Evolutionary conservation across 2,113 vertebrate genomes (phyloP).

Genomic region (Penelope pileata): DNA sequence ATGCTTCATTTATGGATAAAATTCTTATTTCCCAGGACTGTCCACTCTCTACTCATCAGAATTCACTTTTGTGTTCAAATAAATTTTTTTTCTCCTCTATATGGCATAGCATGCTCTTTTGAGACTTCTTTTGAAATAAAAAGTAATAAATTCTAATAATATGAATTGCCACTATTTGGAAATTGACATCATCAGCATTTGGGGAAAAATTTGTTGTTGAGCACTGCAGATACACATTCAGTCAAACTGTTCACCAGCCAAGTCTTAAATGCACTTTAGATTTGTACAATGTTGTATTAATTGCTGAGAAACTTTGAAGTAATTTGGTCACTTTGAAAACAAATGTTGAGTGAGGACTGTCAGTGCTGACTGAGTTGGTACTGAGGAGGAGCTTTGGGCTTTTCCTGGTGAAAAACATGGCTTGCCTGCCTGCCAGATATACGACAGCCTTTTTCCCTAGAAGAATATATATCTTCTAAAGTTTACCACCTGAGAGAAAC

Average conservation of each 20-base stretch:
- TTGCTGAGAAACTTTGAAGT: background rate
- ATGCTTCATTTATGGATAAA: background rate
- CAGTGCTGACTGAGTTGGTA: background rate
- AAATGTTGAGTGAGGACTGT: background rate
- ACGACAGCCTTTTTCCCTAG: background rate
- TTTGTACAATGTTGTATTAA: background rate
- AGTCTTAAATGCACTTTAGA: background rate
- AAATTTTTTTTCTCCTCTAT: background rate
- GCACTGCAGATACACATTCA: background rate
- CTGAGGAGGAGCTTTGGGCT: background rate
- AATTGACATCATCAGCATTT: background rate
- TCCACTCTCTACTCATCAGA: background rate
- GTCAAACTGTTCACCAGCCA: background rate
- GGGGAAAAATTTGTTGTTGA: background rate
- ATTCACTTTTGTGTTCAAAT: background rate
- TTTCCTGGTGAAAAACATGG: background rate
- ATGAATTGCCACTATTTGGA: background rate
- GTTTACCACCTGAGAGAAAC: background rate
- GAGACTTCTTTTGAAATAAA: background rate
- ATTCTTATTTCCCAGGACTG: background rate
- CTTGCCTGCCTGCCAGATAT: background rate
- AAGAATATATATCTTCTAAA: background rate
- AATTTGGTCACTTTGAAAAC: background rate
- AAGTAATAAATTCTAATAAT: background rate
- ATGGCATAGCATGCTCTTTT: background rate